These are phyloP conservation scores for Lipophrys pholis DNA, from an alignment of 2,113 vertebrate species.

Conservation along the genomic window DNA sequence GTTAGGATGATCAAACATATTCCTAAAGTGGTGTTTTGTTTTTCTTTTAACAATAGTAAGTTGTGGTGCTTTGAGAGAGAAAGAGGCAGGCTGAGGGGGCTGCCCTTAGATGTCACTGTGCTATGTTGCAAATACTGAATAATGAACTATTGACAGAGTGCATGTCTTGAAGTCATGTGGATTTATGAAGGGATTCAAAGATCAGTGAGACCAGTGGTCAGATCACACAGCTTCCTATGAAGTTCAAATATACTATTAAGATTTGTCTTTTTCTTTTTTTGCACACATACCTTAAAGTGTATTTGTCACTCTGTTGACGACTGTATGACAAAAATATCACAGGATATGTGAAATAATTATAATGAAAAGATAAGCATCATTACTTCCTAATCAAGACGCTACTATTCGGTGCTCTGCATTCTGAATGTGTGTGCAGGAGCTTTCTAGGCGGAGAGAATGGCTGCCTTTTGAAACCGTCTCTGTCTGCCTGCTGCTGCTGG, in stretches of 20 bases:
- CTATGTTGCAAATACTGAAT: not conserved
- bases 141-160: not conserved
- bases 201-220: not conserved
- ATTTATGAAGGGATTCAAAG: not conserved
- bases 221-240: not conserved
- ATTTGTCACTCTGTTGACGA: not conserved
- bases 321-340: not conserved
- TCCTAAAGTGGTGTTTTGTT: not conserved
- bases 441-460: conserved; percentile 36
- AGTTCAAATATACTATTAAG: not conserved
- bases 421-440: conserved; percentile 34
- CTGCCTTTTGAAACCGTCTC: conserved; percentile 79
- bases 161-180: not conserved
- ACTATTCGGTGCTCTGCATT: conserved; percentile 14
- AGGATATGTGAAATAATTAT: not conserved
- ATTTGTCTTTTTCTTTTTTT: not conserved
- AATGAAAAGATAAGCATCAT: not conserved
- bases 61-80: not conserved
- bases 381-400: conserved; percentile 6
- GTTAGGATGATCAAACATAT: not conserved
- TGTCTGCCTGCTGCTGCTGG: conserved; percentile 79
- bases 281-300: too few species aligned
- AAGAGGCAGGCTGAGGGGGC: not conserved
- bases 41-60: not conserved
- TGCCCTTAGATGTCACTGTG: not conserved